A percentile compares a stretch with the other conserved stretches of the same genome.
Conservation (phyloP, 2,797 vertebrate genomes). For the Rhabdophis nuchalis region DNA sequence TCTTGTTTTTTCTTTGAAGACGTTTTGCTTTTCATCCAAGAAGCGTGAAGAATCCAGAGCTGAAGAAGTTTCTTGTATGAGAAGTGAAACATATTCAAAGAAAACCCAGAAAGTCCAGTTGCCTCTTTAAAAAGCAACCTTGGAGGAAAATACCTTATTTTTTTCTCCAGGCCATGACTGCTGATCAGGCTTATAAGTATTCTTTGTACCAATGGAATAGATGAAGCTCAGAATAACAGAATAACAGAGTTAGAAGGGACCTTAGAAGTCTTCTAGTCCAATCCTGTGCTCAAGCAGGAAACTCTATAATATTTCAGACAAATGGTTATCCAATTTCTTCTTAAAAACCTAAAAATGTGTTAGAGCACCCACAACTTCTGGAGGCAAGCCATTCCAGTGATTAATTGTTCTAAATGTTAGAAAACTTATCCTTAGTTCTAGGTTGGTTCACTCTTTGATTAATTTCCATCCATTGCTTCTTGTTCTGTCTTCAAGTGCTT, state of each 20-base stretch:
- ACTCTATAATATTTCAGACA: background rate
- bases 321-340: background rate
- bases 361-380: background rate
- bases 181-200: background rate
- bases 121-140: no score
- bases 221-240: background rate
- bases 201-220: background rate
- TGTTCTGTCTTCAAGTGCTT: background rate
- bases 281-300: background rate
- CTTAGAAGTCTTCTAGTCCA: background rate
- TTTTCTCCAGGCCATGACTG: background rate
- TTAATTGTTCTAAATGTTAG: background rate
- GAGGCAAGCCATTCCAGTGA: background rate
- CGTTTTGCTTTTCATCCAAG: no score
- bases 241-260: background rate
- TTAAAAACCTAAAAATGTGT: background rate
- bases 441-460: background rate
- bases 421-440: background rate
- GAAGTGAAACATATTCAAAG: no score
- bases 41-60: no score
- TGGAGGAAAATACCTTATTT: no score
- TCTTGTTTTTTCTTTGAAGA: no score
- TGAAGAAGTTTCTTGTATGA: no score
- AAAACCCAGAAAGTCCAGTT: no score
- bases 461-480: background rate